Base-by-base conservation (phyloP, 2,797 vertebrate genomes). In the Sebastes cheni region DNA sequence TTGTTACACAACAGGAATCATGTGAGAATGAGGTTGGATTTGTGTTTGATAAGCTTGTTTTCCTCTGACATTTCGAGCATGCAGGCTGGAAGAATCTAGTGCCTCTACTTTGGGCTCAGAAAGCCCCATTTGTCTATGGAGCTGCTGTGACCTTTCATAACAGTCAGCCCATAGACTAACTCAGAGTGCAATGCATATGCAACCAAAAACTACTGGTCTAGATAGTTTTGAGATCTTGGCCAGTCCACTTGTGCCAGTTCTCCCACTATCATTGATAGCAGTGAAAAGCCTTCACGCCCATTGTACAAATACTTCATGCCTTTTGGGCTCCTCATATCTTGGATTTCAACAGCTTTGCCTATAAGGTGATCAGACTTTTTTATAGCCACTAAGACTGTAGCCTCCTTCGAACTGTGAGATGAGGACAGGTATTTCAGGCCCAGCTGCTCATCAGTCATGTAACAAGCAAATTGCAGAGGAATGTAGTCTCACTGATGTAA, bases 1-100 rank as follows among this genome's bases (percentile, higher is more conserved):
- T 70, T 59, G 82, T 91, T 91, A 82, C 85, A 90, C 90, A 86
- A 89, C 22, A 25, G 58, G 42, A 84, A 86, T 86, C 82, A 84
- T 80, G 84, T 85, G 84, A 85, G 85, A n/a, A 32, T 22, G 72
- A 70, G 52, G 54, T 36, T 34, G 61, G 2, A 65, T 76, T 50
- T 73, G 68, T 75, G 64, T 71, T 54, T 8, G 73, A 68, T 54
- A 78, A 60, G 74, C 32, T 36, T 36, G 74, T 55, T 64, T 67
- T 72, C 61, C 39, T 80, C 65, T 91, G 87, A 90, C 84, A 74
- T 91, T 86, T 89, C n/a, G 22, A 84, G 72, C 82, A 69, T 62
- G 42, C 64, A 74, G 72, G 80, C 79, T 69, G 23, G 77, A 59
- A 70, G 55, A 77, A 72, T 6, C 54, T 32, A 39, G 54, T 1